phyloP scores from a whole-genome alignment of 2,888 invertebrate species.

The Tetropium fuscum region DNA sequence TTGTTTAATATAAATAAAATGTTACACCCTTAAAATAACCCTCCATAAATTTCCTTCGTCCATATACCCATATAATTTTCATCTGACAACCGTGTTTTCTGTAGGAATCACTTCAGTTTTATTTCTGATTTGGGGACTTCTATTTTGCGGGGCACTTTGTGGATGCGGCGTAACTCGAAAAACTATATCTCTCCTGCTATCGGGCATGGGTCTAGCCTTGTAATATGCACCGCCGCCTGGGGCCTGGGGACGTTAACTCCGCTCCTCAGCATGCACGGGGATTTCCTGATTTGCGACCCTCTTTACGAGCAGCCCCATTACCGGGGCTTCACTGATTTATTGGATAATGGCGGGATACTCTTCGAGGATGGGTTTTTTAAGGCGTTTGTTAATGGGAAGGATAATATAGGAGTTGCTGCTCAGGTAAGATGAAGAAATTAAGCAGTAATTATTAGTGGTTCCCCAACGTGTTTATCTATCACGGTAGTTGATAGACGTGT shows the following conservation, averaged over 20 bases:
- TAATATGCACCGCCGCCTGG: slow-evolving; percentile 74
- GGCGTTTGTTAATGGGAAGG: slow-evolving; percentile 54
- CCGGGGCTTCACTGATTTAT: slow-evolving; percentile 72
- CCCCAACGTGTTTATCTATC: too few species aligned
- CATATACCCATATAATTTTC: background rate
- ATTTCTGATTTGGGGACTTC: slow-evolving; percentile 67
- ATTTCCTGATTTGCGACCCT: slow-evolving; percentile 79
- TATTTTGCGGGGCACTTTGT: slow-evolving; percentile 67
- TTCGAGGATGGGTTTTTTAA: slow-evolving; percentile 70
- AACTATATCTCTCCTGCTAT: slow-evolving; percentile 60
- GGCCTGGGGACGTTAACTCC: slow-evolving; percentile 71
- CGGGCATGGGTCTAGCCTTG: slow-evolving; percentile 69
- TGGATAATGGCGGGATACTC: slow-evolving; percentile 76
- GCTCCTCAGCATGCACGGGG: slow-evolving; percentile 74
- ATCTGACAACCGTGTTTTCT: slow-evolving; percentile 10
- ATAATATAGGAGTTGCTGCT: slow-evolving; percentile 38
- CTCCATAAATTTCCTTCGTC: too few species aligned
- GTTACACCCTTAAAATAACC: too few species aligned
- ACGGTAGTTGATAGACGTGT: too few species aligned
- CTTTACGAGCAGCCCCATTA: slow-evolving; percentile 77
- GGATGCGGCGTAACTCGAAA: slow-evolving; percentile 60
- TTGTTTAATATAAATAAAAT: too few species aligned
- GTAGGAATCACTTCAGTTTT: slow-evolving; percentile 66
- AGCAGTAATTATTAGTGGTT: too few species aligned
- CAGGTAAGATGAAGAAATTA: slow-evolving; percentile 46